Base-by-base conservation (phyloP, 2,888 invertebrate genomes). In the Lasioglossum leucozonium region DNA sequence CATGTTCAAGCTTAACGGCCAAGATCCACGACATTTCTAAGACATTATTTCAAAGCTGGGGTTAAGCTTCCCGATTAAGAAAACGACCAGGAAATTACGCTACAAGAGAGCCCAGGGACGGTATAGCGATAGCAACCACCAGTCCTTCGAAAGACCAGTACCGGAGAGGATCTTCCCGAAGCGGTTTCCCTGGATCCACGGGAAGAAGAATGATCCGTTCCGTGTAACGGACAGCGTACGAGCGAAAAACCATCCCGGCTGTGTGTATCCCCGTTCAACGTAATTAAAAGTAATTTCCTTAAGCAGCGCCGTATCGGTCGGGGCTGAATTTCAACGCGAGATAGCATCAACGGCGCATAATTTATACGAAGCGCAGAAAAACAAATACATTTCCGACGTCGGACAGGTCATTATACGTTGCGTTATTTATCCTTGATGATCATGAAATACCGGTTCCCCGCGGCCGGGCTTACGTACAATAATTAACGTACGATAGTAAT, bases 351-450 rank as follows among this genome's bases (percentile, higher is more conserved):
- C 78, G 47, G 44, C 65, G 87, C 82, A 86, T 89, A 90, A 90
- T 81, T 90, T 89, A 89, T 87, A 84, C 89, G 85, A 87, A 87
- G 72, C 77, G 82, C 83, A 85, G 89, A 89, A 89, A 90, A 90
- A 89, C 90, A 90, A 90, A 90, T 88, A 84, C 88, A 85, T 90
- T 88, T 90, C 89, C 85, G 85, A 89, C 87, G 76, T 77, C 76
- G 85, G 84, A 40, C 86, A 86, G 81, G 86, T 87, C 87, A 84
- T 90, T 88, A 87, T 82, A 86, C 85, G 83, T 75, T 77, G 85
- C 84, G 90, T 90, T 90, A 90, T 90, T 90, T 90, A 90, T 90
- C 86, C 90, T 87, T 88, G 92, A 91, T 90, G 92, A 91, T 89
- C 92, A 90, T 89, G 90, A 88, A 89, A 87, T 88, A 90, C 90